These are phyloP conservation scores for Synanceia verrucosa DNA, from an alignment of 2,797 vertebrate genomes.

Conservation along the genomic window DNA sequence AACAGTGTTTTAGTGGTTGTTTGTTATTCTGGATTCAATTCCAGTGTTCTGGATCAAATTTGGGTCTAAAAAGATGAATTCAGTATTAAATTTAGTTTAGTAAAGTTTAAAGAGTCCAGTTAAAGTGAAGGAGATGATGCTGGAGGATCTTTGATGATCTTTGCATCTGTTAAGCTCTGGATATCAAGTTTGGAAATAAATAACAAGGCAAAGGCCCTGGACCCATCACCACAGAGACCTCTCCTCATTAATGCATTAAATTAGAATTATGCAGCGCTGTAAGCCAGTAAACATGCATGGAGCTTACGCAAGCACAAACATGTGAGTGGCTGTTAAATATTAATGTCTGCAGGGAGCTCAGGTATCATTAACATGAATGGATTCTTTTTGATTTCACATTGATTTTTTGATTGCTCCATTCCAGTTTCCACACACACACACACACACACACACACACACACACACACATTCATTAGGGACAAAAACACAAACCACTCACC, in stretches of 20 bases:
- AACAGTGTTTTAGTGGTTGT: too few species aligned
- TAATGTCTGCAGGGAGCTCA: neutral
- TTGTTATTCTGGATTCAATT: too few species aligned
- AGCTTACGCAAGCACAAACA: neutral
- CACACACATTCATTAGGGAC: neutral
- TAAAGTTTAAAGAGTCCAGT: too few species aligned
- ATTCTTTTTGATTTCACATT: conserved; percentile 36
- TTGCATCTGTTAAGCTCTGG: too few species aligned
- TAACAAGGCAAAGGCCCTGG: too few species aligned
- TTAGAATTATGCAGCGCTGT: neutral
- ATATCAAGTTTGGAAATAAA: too few species aligned
- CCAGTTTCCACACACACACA: neutral
- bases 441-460: neutral
- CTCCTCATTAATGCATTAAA: neutral
- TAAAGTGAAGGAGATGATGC: too few species aligned
- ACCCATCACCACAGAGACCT: neutral
- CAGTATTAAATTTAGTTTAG: too few species aligned
- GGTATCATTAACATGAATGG: conserved; percentile 2
- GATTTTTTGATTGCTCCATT: conserved; percentile 14
- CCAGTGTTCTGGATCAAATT: too few species aligned
- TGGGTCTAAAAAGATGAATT: too few species aligned
- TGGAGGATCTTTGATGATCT: too few species aligned
- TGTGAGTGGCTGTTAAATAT: conserved; percentile 17
- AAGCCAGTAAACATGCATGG: neutral
- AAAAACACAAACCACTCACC: conserved; percentile 80